Base-by-base conservation (phyloP, 1,140 invertebrate genomes). In the Asbolus verrucosus region DNA sequence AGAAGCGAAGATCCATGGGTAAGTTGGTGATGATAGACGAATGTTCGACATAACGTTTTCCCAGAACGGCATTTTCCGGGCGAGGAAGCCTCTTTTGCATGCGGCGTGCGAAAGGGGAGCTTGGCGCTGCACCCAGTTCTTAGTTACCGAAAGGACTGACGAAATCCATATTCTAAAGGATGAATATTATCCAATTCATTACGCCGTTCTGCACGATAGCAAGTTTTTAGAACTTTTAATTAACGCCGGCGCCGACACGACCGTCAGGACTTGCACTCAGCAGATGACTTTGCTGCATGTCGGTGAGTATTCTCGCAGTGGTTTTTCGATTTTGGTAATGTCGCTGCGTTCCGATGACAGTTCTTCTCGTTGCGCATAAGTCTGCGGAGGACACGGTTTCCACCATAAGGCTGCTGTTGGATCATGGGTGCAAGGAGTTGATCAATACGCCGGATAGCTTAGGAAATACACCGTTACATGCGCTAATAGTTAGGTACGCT, bases 141-240 rank as follows among this genome's bases (percentile, higher is more conserved):
- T 91, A 21, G 79, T 85, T 5, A 81, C 85, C 8, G 88, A 89
- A 46, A 82, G 90, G 31, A 86, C 86, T 18, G 89, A 91, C 71
- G 90, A 92, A 80, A 89, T 92, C 8, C 90, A 92, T 78, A 85
- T 89, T 41, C 87, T 90, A 46, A 91, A 89, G 81, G 90, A 92
- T 77, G 90, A 92, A 82, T 91, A 90, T 78, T 91, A 89, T 81
- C 90, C 90, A 3, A 90, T 92, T 59, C 90, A 91, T 78, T 89
- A 91, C 75, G 90, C 89, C 1, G 87, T 88, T 3, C 82, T 90
- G 18, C 89, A 90, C 75, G 87, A 90, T 70, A 83, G 86, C 24
- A 87, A 88, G 70, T 91, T 91, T 77, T 79, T 91, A 3, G 88
- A 90, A 74, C 76, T 90, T 24, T 80, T 91, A 13, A 89, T 91